Evolutionary conservation across 92 coral and sea anemone species (phyloP).

Genomic region (Isaurus tuberculatus): DNA sequence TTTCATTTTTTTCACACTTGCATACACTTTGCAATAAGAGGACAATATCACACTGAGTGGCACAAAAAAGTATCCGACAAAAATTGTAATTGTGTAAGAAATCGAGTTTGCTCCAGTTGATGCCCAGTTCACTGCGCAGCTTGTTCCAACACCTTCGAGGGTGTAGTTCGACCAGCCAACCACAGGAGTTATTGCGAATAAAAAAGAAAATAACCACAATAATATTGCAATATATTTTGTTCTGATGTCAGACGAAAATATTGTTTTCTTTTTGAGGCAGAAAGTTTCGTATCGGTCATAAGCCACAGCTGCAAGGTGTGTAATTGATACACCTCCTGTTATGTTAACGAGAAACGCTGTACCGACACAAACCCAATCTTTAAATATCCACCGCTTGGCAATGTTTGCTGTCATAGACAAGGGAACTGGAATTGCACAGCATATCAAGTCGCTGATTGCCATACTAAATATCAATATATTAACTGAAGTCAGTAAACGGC

Average conservation of each 20-base stretch:
- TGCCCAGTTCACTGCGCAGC: conserved; percentile 78
- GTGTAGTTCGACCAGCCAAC: conserved; percentile 83
- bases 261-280: not conserved
- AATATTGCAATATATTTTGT: conserved; percentile 23
- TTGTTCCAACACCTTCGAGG: conserved; percentile 68
- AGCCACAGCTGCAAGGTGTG: conserved; percentile 72
- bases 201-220: conserved; percentile 67
- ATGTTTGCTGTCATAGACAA: conserved; percentile 68
- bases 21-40: conserved; percentile 57
- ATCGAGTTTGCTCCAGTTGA: conserved; percentile 30
- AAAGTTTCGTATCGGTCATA: conserved; percentile 65
- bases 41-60: conserved; percentile 60
- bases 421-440: conserved; percentile 55
- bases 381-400: conserved; percentile 52
- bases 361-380: conserved; percentile 49
- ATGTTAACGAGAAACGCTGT: conserved; percentile 66
- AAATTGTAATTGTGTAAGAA: conserved; percentile 57
- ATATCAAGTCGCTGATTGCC: conserved; percentile 75
- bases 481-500: conserved; percentile 31
- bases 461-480: conserved; percentile 71
- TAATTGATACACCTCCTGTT: conserved; percentile 67
- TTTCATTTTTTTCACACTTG: conserved; percentile 54
- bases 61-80: conserved; percentile 67
- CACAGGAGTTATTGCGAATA: conserved; percentile 65
- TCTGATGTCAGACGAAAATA: conserved; percentile 13